Percentiles rank a stretch among this genome's conserved stretches.
phyloP scores from a whole-genome alignment of 2,113 vertebrate species.

The Numenius arquata region DNA sequence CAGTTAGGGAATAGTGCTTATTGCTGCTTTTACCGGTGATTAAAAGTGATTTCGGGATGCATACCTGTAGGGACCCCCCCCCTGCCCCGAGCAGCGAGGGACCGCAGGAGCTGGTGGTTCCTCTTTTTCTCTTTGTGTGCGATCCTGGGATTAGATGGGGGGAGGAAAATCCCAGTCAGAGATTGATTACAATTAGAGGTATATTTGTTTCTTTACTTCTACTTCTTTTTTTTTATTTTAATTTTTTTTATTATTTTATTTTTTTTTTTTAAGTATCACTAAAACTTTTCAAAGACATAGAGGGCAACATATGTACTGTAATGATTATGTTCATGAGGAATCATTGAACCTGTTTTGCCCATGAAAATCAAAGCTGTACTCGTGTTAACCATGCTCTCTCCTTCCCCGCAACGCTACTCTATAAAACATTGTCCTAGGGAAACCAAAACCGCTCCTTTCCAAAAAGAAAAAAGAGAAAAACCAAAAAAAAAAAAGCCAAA shows the following conservation, averaged over 20 bases:
- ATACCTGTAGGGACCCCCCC: neutral
- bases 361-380: constrained; percentile 48
- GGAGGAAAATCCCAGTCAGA: neutral
- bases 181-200: neutral
- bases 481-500: neutral
- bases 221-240: neutral
- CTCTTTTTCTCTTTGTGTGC: neutral
- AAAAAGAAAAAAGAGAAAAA: too few relatives aligned
- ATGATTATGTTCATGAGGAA: constrained; percentile 34
- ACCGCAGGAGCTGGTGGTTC: neutral
- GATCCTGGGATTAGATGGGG: neutral
- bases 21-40: neutral
- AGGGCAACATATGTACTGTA: constrained; percentile 6
- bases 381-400: constrained; percentile 1
- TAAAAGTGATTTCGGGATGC: neutral
- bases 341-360: constrained; percentile 60
- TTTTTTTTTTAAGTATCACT: constrained; percentile 6
- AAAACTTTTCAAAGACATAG: constrained; percentile 18
- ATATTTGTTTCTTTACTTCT: neutral
- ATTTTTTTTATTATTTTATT: too few relatives aligned
- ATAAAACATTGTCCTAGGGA: neutral
- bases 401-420: neutral
- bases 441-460: neutral
- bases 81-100: neutral
- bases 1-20: neutral